phyloP scores from a whole-genome alignment of 2,888 invertebrate species.

The Marasmarcha lunaedactyla region DNA sequence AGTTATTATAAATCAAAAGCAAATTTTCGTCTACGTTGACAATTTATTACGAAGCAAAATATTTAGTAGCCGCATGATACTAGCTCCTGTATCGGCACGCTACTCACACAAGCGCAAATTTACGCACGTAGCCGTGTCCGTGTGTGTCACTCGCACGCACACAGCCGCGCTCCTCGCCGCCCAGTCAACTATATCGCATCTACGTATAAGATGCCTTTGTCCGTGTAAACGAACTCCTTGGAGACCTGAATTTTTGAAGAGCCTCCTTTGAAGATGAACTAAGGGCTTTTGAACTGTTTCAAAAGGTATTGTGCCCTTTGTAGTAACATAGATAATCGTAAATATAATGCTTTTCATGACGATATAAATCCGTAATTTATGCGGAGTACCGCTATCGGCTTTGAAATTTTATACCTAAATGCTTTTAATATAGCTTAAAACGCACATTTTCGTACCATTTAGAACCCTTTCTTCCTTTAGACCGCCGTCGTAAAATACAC shows the following conservation, averaged over 20 bases:
- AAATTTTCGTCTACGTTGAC: too few species aligned
- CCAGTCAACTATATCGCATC: constrained; percentile 27
- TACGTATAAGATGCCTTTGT: background rate
- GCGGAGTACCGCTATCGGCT: background rate
- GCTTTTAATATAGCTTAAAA: too few species aligned
- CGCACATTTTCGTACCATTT: too few species aligned
- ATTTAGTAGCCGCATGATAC: constrained; percentile 2
- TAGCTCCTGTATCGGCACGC: constrained; percentile 26
- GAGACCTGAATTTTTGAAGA: constrained; percentile 59
- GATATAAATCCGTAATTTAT: background rate
- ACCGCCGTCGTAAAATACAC: too few species aligned
- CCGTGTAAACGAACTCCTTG: constrained; percentile 30
- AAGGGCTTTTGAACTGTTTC: background rate
- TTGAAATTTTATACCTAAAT: background rate
- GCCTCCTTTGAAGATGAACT: constrained; percentile 28
- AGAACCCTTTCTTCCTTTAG: too few species aligned
- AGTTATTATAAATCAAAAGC: too few species aligned
- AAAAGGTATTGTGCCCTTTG: constrained; percentile 33
- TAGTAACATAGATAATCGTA: constrained; percentile 20
- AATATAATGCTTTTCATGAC: background rate
- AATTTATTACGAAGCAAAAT: too few species aligned
- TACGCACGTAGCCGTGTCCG: constrained; percentile 11
- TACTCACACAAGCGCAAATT: constrained; percentile 29
- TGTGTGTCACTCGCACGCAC: constrained; percentile 38
- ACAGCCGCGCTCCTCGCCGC: constrained; percentile 32